These are phyloP conservation scores for Drosophila subpulchrella DNA, from an alignment of 1,140 invertebrate genomes.

Conservation along the genomic window DNA sequence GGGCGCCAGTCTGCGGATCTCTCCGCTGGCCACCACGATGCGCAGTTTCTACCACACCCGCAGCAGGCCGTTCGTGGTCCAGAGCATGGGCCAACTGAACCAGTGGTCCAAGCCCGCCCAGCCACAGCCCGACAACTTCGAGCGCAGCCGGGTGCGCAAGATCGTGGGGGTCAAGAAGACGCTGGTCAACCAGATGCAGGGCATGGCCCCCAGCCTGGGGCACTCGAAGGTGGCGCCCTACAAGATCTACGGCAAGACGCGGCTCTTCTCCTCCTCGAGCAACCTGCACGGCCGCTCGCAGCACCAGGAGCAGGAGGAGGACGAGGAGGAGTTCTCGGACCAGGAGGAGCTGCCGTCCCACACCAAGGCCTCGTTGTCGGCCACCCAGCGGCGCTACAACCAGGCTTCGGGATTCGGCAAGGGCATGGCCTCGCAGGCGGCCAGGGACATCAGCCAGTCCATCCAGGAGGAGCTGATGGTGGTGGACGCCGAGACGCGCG, in stretches of 20 bases:
- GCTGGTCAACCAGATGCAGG: constrained; percentile 57
- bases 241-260: constrained; percentile 45
- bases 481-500: constrained; percentile 13
- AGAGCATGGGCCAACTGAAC: not conserved
- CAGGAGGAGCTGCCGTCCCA: not conserved
- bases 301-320: not conserved
- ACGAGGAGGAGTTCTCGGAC: not conserved
- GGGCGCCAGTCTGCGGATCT: not conserved
- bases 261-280: constrained; percentile 37
- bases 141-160: constrained; percentile 19
- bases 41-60: constrained; percentile 1
- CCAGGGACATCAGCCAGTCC: constrained; percentile 51
- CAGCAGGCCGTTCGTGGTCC: not conserved
- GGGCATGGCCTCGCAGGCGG: constrained; percentile 9
- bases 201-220: constrained; percentile 11
- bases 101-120: not conserved
- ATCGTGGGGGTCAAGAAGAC: constrained; percentile 58
- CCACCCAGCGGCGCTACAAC: constrained; percentile 37
- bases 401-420: constrained; percentile 1
- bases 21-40: not conserved
- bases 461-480: constrained; percentile 65
- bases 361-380: constrained; percentile 6
- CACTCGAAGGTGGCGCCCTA: constrained; percentile 15
- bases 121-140: not conserved
- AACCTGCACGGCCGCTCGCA: constrained; percentile 3